Evolutionary conservation across 1,140 invertebrate genomes (phyloP).

Genomic region (Conus ventricosus): DNA sequence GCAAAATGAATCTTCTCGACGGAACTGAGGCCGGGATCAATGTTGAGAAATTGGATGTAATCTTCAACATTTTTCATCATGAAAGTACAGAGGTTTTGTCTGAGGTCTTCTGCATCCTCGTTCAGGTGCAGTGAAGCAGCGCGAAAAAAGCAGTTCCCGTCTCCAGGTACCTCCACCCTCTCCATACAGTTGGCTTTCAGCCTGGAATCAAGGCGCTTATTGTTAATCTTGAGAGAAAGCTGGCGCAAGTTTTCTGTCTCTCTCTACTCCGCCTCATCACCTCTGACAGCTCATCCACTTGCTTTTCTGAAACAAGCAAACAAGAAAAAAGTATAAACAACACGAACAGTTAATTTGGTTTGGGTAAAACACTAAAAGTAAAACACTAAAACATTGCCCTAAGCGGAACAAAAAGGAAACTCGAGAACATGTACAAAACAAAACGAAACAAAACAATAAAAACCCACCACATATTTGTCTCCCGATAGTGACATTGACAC

Average conservation of each 20-base stretch:
- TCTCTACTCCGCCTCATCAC: not conserved
- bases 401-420: no score
- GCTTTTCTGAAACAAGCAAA: not conserved
- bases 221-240: not conserved
- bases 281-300: not conserved
- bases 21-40: not conserved
- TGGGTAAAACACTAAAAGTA: not conserved
- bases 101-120: not conserved
- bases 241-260: not conserved
- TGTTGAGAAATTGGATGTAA: not conserved
- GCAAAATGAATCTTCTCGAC: not conserved
- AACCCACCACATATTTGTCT: not conserved
- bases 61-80: not conserved
- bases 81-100: not conserved
- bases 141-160: not conserved
- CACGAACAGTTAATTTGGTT: not conserved
- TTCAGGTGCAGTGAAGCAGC: not conserved
- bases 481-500: not conserved
- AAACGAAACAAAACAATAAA: not conserved
- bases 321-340: not conserved
- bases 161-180: not conserved
- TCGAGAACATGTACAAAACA: no score
- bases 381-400: not conserved
- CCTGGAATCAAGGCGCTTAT: conserved; percentile 1
- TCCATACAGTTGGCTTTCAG: not conserved